Evolutionary conservation across 2,888 invertebrate species (phyloP), one percentile per base, ranked within the genome.

Genomic region (Metopia argyrocephala): DNA sequence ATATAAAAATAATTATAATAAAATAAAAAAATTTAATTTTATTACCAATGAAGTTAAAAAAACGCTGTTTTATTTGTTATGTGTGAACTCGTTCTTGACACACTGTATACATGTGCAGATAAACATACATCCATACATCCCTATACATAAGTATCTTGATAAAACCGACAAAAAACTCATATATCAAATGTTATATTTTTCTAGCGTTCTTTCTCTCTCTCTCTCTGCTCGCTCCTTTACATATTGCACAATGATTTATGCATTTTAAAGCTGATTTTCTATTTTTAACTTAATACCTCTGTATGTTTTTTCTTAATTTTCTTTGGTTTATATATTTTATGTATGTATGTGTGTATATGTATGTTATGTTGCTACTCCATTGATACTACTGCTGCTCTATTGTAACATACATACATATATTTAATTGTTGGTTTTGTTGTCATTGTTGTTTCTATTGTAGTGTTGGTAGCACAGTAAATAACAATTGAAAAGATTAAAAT

Each of bases 181-280:
- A 81, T 81, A 81, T 81, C 78, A 81, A 81, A 81, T 81, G 78
- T 70, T 81, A 12, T 38, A 38, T 38, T 15, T 38, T 0, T 38
- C 2, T 38, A 3, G 3, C 38, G 9, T 15, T 12, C 38, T 15
- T 3, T 1, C 12, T 9, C 12, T 31, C 38, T 38, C 38, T 38
- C 38, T 38, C 2, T 38, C 2, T 3, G n/a, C 31, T 4, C 38
- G 9, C 38, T 38, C 38, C 15, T 15, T 38, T 31, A 12, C 12
- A 1, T 38, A 12, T 6, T 1, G 65, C 70, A 15, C 78, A 75
- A 81, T 81, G 81, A 81, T 81, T 81, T 81, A 81, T 81, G 78
- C 45, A 78, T 81, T 81, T 74, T 81, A 81, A 81, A 81, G 78
- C 81, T 81, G 81, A 78, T 81, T 81, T 81, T n/a, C n/a, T 78